These are phyloP conservation scores for Mellilla xanthometata DNA, from an alignment of 2,888 invertebrate species.

Conservation along the genomic window DNA sequence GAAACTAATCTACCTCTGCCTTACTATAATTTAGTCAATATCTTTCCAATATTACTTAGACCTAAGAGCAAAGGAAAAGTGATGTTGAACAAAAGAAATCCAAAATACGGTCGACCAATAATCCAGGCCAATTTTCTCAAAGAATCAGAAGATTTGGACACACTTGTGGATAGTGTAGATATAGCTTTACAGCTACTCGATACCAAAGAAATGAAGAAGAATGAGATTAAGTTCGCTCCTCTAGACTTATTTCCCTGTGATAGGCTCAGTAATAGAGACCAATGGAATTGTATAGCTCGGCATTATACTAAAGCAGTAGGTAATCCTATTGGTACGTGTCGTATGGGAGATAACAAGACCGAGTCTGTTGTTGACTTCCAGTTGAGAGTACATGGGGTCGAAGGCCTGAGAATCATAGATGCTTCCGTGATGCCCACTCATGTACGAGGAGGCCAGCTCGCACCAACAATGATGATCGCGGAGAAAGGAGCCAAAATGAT, in stretches of 20 bases:
- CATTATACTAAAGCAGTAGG: slow-evolving; percentile 75
- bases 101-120: slow-evolving; percentile 71
- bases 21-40: slow-evolving; percentile 71
- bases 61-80: slow-evolving; percentile 75
- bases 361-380: slow-evolving; percentile 69
- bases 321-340: slow-evolving; percentile 73
- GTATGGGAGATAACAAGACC: slow-evolving; percentile 69
- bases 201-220: slow-evolving; percentile 70
- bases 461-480: slow-evolving; percentile 75
- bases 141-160: slow-evolving; percentile 70
- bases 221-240: slow-evolving; percentile 70
- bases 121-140: slow-evolving; percentile 74
- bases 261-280: slow-evolving; percentile 66
- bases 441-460: slow-evolving; percentile 64
- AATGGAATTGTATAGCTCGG: slow-evolving; percentile 75
- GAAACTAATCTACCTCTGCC: slow-evolving; percentile 66
- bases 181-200: slow-evolving; percentile 71
- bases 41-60: slow-evolving; percentile 64
- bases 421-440: slow-evolving; percentile 76
- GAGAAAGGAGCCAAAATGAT: slow-evolving; percentile 72
- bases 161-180: slow-evolving; percentile 71
- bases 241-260: slow-evolving; percentile 74
- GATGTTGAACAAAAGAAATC: slow-evolving; percentile 67
- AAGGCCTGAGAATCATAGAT: slow-evolving; percentile 70
- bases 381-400: slow-evolving; percentile 67